phyloP scores from a whole-genome alignment of 2,113 vertebrate genomes.

The Ceyx margarethae region DNA sequence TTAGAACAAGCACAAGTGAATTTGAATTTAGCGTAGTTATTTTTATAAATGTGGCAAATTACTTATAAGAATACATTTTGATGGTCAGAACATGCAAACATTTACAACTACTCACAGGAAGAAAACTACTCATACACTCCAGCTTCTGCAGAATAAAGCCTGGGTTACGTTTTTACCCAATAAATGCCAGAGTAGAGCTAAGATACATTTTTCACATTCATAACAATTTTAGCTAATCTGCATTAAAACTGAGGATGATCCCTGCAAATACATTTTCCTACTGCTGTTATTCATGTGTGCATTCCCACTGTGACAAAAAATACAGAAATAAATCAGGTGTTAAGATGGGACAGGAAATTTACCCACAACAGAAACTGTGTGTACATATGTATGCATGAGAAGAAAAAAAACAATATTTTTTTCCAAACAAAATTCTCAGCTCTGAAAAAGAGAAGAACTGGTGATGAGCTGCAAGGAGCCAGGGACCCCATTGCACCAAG shows the following conservation, averaged over 20 bases:
- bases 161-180: not conserved
- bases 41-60: conserved; percentile 53
- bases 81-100: not conserved
- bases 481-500: not conserved
- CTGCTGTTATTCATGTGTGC: conserved; percentile 27
- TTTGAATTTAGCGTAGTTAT: conserved; percentile 62
- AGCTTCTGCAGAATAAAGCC: not conserved
- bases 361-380: not conserved
- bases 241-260: conserved; percentile 68
- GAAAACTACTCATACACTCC: not conserved
- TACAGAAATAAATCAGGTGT: conserved; percentile 39
- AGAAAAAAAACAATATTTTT: not conserved
- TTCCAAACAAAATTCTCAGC: not conserved
- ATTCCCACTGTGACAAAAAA: conserved; percentile 63
- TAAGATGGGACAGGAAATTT: conserved; percentile 59
- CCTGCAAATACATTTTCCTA: conserved; percentile 23
- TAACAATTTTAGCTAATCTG: conserved; percentile 58
- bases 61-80: conserved; percentile 34
- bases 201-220: conserved; percentile 37
- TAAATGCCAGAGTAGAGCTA: not conserved
- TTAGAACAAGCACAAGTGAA: conserved; percentile 53
- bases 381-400: not conserved
- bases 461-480: conserved; percentile 12
- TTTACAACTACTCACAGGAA: not conserved
- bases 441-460: not conserved